These are phyloP conservation scores for Erinaceus europaeus DNA, from an alignment of 2,113 vertebrate species.

Conservation along the genomic window DNA sequence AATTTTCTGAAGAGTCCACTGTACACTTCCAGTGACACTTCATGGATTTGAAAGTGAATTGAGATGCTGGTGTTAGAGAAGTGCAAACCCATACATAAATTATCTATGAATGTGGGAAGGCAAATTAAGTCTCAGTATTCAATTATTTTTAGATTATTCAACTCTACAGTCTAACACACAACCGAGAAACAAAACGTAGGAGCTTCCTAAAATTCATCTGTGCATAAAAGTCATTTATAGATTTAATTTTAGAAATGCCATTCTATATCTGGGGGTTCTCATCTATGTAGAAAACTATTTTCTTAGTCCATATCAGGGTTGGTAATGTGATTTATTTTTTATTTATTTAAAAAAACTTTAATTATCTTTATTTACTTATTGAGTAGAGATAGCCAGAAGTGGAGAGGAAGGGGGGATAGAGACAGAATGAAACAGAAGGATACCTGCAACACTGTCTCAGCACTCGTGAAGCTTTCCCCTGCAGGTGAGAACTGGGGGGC, in stretches of 20 bases:
- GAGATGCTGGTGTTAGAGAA: slow-evolving; percentile 71
- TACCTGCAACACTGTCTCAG: no score
- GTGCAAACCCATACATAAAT: slow-evolving; percentile 81
- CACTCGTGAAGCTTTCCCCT: no score
- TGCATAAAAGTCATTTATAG: not conserved
- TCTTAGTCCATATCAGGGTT: no score
- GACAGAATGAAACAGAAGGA: no score
- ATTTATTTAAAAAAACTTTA: no score
- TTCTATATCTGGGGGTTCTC: not conserved
- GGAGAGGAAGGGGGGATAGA: no score
- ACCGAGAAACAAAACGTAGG: slow-evolving; percentile 38
- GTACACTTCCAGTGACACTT: slow-evolving; percentile 78
- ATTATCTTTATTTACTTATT: no score
- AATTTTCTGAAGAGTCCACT: slow-evolving; percentile 76
- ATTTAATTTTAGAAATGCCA: not conserved
- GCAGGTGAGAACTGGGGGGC: no score
- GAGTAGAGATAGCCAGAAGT: no score
- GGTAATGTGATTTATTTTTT: no score
- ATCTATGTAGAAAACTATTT: no score
- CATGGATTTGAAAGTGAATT: slow-evolving; percentile 74
- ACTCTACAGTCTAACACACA: slow-evolving; percentile 40
- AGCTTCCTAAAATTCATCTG: slow-evolving; percentile 16
- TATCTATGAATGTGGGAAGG: slow-evolving; percentile 75
- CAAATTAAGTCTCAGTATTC: slow-evolving; percentile 67
- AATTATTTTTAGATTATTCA: slow-evolving; percentile 77